Evolutionary conservation across 2,113 vertebrate genomes (phyloP), one percentile per base, ranked within the genome.

Genomic region (Microcebus murinus): DNA sequence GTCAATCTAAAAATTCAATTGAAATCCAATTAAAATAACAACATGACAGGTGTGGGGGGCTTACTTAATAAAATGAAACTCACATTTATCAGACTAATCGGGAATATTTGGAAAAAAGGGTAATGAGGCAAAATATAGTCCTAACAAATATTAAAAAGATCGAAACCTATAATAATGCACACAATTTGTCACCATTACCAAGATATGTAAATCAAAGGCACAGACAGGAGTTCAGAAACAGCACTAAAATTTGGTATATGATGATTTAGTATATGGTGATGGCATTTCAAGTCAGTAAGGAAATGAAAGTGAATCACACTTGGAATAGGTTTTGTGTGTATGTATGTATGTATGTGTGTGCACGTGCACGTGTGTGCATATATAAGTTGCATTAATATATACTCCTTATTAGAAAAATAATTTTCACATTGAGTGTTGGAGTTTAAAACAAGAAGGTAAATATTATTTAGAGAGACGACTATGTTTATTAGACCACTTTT

Each of bases 11-110:
- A 91, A 93, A 95, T 67, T 94, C 52, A 94, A 50, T 34, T 95
- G 45, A 92, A 90, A 82, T 36, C 21, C 34, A 93, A 77, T 91
- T 96, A 91, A 91, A 97, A 65, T 86, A 96, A 68, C 88, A 95
- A 89, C 45, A 92, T 61, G 67, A 91, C 3, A 39, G 31, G 8
- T 6, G 2, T 39, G 8, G 18, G 6, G 15, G 31, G 4, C 52
- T 15, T 84, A 50, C 8, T 92, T 82, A 52, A 50, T 90, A 79
- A 92, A 97, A 70, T 52, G 6, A 86, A 91, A 68, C 12, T 77
- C 52, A 81, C 12, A 52, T 80, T 59, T 96, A 36, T 81, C 27
- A 45, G 17, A 67, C 7, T 42, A 77, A 63, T 87, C 25, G 90
- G 23, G 0, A 90, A 89, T 76, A 73, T 12, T 88, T 83, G 6